phyloP scores from a whole-genome alignment of 2,888 invertebrate species.

The Leptogaster cylindrica region DNA sequence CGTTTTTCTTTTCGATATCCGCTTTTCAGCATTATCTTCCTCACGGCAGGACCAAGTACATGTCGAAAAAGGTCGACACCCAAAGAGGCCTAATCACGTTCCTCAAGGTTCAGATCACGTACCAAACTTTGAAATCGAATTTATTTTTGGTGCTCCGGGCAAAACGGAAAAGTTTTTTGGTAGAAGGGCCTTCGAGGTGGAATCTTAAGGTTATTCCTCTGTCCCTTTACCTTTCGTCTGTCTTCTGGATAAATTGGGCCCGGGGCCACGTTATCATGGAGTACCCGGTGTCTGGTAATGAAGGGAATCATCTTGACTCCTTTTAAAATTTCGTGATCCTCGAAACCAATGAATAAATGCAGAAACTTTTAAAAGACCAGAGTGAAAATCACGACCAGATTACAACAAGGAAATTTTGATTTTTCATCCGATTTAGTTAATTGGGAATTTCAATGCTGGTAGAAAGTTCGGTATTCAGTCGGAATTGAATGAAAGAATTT shows the following conservation, averaged over 20 bases:
- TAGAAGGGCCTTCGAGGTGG: constrained; percentile 17
- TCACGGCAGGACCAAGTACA: background rate
- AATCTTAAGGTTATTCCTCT: background rate
- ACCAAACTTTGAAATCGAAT: constrained; percentile 41
- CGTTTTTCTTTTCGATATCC: constrained; percentile 22
- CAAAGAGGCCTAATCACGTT: constrained; percentile 43
- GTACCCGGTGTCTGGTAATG: constrained; percentile 29
- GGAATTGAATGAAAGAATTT: too few relatives aligned
- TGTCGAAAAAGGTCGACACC: constrained; percentile 18
- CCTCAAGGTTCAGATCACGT: constrained; percentile 42
- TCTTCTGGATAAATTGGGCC: constrained; percentile 31
- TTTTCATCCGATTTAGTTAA: too few relatives aligned
- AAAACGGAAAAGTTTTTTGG: constrained; percentile 29
- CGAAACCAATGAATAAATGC: background rate
- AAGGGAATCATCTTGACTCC: background rate
- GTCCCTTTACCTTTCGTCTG: constrained; percentile 32
- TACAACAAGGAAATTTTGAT: constrained; percentile 1
- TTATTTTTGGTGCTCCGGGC: constrained; percentile 35
- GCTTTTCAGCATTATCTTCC: constrained; percentile 1
- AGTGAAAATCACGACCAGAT: background rate
- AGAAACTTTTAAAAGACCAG: constrained; percentile 4
- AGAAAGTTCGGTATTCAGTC: too few relatives aligned
- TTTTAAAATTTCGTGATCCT: constrained; percentile 7
- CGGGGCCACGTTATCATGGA: constrained; percentile 24
- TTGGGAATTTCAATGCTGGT: too few relatives aligned